These are phyloP conservation scores for Tragelaphus scriptus DNA, from an alignment of 2,113 vertebrate species.

Conservation along the genomic window DNA sequence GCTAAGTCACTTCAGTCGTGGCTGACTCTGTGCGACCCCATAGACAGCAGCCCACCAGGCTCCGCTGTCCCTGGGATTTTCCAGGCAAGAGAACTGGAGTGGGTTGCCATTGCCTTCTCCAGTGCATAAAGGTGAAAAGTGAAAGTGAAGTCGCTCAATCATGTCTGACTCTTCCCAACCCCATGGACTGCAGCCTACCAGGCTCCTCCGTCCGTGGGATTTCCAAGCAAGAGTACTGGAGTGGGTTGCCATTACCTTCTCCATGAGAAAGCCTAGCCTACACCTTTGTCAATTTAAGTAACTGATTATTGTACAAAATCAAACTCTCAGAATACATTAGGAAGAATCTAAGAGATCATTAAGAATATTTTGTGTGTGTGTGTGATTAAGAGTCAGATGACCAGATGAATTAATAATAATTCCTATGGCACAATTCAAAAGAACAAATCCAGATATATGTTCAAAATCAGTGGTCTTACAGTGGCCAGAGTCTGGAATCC, in stretches of 20 bases:
- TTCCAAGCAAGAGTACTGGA: no score
- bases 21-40: no score
- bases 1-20: no score
- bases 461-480: not conserved
- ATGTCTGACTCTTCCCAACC: accelerated
- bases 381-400: not conserved
- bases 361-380: not conserved
- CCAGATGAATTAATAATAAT: not conserved
- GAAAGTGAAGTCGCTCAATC: no score
- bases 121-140: no score
- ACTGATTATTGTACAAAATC: not conserved
- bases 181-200: no score
- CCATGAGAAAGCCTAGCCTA: not conserved
- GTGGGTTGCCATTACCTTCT: no score
- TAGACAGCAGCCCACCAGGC: no score
- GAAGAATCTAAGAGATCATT: not conserved
- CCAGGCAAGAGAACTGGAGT: no score
- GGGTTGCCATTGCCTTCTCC: no score
- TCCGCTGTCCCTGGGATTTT: no score
- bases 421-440: not conserved
- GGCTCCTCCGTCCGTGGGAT: no score
- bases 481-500: not conserved
- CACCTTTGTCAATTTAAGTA: not conserved
- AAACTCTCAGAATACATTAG: not conserved
- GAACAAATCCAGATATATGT: not conserved